Percentiles rank a stretch among this genome's conserved stretches.
phyloP scores from a whole-genome alignment of 1,140 invertebrate genomes.

The Ips typographus region DNA sequence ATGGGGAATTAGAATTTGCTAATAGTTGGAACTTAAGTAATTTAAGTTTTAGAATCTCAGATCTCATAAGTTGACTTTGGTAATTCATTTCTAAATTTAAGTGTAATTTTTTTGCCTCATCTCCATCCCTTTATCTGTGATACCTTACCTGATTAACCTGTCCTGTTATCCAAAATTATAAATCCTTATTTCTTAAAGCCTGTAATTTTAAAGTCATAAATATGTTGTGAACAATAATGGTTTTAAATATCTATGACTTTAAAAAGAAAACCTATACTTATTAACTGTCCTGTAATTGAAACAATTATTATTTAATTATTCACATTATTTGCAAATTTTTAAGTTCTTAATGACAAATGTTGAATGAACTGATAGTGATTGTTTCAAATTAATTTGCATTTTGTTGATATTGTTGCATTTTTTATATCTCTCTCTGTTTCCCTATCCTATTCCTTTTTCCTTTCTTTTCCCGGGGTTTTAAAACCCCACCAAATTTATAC shows the following conservation, averaged over 20 bases:
- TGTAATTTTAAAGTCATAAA: too few relatives aligned
- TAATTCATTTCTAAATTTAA: constrained; percentile 36
- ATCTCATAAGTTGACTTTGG: constrained; percentile 41
- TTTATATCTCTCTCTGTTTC: background rate
- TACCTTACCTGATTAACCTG: constrained; percentile 35
- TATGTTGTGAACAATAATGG: too few relatives aligned
- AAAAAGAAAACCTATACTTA: background rate
- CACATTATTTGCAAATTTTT: too few relatives aligned
- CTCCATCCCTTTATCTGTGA: constrained; percentile 48
- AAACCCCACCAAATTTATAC: background rate
- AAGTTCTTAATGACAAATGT: too few relatives aligned
- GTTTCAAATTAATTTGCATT: too few relatives aligned
- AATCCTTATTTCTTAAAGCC: too few relatives aligned
- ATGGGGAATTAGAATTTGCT: constrained; percentile 42
- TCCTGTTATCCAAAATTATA: background rate
- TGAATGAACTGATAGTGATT: too few relatives aligned
- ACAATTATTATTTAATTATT: too few relatives aligned
- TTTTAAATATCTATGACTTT: background rate
- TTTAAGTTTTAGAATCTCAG: constrained; percentile 44
- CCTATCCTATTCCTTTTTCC: background rate
- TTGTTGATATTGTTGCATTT: background rate
- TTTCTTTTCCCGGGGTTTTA: background rate
- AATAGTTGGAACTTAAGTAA: constrained; percentile 35
- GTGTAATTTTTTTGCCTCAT: constrained; percentile 37
- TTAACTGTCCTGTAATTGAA: background rate